Base-by-base conservation (phyloP, 1,140 invertebrate genomes). In the Agrypnia vestita region DNA sequence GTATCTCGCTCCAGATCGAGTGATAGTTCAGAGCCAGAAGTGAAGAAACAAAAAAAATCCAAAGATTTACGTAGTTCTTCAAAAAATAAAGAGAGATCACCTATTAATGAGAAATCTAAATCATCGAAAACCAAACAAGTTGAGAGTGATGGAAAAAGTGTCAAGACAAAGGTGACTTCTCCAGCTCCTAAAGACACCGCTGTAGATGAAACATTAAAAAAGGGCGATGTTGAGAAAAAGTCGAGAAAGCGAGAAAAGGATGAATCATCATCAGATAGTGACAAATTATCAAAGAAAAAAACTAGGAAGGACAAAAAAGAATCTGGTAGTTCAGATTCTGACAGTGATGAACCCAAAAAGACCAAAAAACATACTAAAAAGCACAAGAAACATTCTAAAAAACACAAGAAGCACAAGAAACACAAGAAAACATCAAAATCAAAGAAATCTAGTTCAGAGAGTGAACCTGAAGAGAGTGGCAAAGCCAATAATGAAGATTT, bases 401-500 rank as follows among this genome's bases (percentile, higher is more conserved):
- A 93, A 85, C 92, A 92, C 84, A 93, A 93, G 87, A 93, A 92
- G 86, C 91, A 92, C 83, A 92, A 92, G 86, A 92, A 92, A 85
- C 91, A 92, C 83, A 92, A 92, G 88, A 90, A 91, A 83, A 84
- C 88, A 78, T 91, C 89, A 44, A 93, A 93, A 85, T 91, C 92
- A 86, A 91, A 93, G 86, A 91, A 92, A 56, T 91, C 91, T 81
- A 93, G 92, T 47, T 93, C 92, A 3, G 92, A 92, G 72, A 92
- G 91, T 82, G 92, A 92, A 15, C 92, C 91, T 71, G 94, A 94
- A 84, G 89, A 93, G 8, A 93, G 93, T 84, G 90, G 90, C 15
- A 95, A 92, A 85, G 92, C 94, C 56, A 93, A 92, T 17, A 93
- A 93, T 84, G 96, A 97, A 84, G 95, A 96, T 89, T 88, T 96